Conservation (phyloP, 2,113 vertebrate genomes). For the Ellobius talpinus region DNA sequence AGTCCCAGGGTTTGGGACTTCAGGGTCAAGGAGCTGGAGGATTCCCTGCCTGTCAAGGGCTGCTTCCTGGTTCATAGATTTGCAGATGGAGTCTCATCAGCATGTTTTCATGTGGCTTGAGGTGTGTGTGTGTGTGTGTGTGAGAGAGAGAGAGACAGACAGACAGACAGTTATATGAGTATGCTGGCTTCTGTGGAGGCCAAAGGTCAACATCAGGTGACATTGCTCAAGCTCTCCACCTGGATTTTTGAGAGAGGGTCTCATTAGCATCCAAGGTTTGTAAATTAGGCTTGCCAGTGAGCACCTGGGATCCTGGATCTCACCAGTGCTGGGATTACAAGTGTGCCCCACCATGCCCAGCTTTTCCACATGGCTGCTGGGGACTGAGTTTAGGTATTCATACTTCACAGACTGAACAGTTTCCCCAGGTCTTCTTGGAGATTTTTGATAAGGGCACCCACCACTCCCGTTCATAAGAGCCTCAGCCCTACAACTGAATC, state of each 20-base stretch:
- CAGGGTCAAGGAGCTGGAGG: background rate
- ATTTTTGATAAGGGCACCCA: background rate
- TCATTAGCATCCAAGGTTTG: background rate
- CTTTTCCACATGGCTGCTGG: background rate
- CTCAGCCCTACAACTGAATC: too few species aligned
- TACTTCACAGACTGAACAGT: background rate
- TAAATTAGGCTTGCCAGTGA: background rate
- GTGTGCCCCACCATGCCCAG: too few species aligned
- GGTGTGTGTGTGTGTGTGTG: background rate
- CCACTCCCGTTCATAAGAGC: too few species aligned
- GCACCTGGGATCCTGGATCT: background rate
- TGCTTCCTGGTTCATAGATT: background rate
- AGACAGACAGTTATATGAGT: background rate
- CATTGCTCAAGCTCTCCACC: background rate
- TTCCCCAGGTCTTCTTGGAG: background rate
- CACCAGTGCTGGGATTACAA: background rate
- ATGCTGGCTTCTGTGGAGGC: background rate
- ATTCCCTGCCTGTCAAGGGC: too few species aligned
- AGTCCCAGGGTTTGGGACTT: background rate
- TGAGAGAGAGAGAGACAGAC: background rate
- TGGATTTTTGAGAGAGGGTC: background rate
- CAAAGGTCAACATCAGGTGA: background rate
- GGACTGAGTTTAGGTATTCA: background rate
- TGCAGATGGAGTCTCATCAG: background rate
- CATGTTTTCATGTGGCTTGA: background rate